Base-by-base conservation (phyloP, 2,888 invertebrate species). In the Volucella inanis region DNA sequence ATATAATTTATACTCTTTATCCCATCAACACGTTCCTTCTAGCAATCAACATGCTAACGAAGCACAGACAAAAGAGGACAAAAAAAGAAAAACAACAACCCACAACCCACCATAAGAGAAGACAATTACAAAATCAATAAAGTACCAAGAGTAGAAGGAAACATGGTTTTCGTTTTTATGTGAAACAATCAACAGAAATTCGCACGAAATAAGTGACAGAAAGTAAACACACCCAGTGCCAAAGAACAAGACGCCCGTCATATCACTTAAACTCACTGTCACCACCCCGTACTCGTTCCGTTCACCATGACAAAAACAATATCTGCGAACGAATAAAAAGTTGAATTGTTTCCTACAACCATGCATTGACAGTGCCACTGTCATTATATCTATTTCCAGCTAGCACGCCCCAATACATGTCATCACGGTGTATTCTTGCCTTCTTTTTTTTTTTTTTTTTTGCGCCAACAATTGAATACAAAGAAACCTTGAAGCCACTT, bases 171-270 rank as follows among this genome's bases (percentile, higher is more conserved):
- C 59, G 47, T 68, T 84, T 83, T 84, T 84, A 79, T 84, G 79
- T 45, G 79, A 75, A 79, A 65, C 79, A 84, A 84, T 84, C 79
- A 79, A 70, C 78, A 54, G 55, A 75, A 79, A 50, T 70, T 75
- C 68, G 12, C 64, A 79, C 83, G 64, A 78, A 78, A 72, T 72
- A 83, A 78, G 50, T 67, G 18, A 45, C 59, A 47, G 38, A 47
- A 74, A 18, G 31, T 14, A 39, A 47, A 45, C 47, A 62, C 61
- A 43, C 22, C 10, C 9, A 9, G 43, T 41, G 61, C 45, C 31
- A 31, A 61, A 47, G 45, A 10, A 52, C 76, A 55, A 71, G 50
- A 50, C 64, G 18, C 15, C 45, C 47, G 22, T 11, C 57, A 49
- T 31, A 43, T 4, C 14, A 1, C 12, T 45, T 12, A 6, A 1